phyloP scores from a whole-genome alignment of 2,797 vertebrate species.

The Scolopax bukidnonensis region DNA sequence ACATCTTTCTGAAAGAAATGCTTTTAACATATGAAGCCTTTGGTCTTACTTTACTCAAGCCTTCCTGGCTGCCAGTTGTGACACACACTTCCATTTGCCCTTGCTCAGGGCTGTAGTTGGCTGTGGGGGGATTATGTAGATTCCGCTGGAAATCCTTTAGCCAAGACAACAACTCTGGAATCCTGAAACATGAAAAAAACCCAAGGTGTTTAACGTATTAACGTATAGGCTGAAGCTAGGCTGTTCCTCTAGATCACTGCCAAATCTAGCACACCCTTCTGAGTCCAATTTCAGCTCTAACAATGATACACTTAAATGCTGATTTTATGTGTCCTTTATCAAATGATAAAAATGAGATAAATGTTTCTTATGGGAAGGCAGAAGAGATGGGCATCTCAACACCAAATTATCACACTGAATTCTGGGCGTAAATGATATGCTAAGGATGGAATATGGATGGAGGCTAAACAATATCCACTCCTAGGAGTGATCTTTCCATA shows the following conservation, averaged over 20 bases:
- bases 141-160: constrained; percentile 88
- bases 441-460: neutral
- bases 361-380: neutral
- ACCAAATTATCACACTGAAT: neutral
- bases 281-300: neutral
- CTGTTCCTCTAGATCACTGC: neutral
- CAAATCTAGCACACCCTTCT: neutral
- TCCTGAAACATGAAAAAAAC: constrained; percentile 74
- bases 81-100: constrained; percentile 93
- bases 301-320: neutral
- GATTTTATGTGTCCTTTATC: neutral
- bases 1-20: neutral
- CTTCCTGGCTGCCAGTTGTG: constrained; percentile 93
- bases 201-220: neutral
- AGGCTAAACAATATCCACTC: neutral
- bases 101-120: constrained; percentile 76
- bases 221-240: neutral
- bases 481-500: neutral
- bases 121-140: constrained; percentile 88
- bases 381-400: neutral
- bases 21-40: neutral
- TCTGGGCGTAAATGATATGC: neutral
- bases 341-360: neutral
- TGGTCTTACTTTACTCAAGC: constrained; percentile 88
- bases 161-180: constrained; percentile 92